Percentiles rank a stretch among this genome's conserved stretches.
These are phyloP conservation scores for Hapalemur alaotrensis DNA, from an alignment of 2,797 vertebrate species.

Conservation along the genomic window DNA sequence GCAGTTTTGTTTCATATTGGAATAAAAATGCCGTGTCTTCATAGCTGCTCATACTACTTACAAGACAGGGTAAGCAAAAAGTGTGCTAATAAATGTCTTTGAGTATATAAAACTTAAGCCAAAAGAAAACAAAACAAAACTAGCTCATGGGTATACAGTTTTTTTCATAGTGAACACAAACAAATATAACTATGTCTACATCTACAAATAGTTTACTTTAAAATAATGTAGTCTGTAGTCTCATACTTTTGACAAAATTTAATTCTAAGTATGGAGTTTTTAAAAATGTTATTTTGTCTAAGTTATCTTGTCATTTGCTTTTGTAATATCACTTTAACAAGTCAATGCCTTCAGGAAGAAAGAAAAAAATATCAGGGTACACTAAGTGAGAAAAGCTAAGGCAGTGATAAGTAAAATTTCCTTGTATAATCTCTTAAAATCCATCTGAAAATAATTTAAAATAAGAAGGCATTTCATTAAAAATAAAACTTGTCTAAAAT, in stretches of 20 bases:
- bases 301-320: background rate
- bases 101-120: background rate
- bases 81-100: background rate
- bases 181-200: background rate
- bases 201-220: background rate
- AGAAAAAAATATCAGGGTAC: background rate
- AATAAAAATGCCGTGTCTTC: background rate
- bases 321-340: background rate
- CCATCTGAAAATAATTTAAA: background rate
- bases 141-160: background rate
- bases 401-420: background rate
- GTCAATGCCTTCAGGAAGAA: background rate
- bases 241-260: background rate
- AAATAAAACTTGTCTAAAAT: background rate
- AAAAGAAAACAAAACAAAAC: background rate
- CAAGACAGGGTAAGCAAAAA: background rate
- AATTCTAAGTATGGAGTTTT: background rate
- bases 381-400: background rate
- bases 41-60: background rate
- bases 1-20: background rate
- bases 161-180: constrained; percentile 1
- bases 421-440: background rate
- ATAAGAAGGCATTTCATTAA: background rate
- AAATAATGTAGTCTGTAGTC: background rate
- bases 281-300: background rate